phyloP scores from a whole-genome alignment of 2,888 invertebrate species.

The Zygothrica quintamaculata region DNA sequence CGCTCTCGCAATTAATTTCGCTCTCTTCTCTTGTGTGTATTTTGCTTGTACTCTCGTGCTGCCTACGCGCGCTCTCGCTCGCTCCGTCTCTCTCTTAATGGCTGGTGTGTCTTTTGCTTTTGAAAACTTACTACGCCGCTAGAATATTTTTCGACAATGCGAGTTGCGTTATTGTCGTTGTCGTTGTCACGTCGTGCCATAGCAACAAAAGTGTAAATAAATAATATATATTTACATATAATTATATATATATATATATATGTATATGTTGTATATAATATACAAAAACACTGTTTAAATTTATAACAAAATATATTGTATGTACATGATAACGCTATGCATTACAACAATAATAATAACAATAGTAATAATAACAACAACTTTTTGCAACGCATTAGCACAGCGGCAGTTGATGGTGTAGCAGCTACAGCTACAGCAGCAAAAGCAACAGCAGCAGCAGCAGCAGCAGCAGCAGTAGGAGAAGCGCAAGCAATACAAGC shows the following conservation, averaged over 20 bases:
- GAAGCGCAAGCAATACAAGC: not conserved
- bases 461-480: slow-evolving; percentile 11
- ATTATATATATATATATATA: not conserved
- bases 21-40: slow-evolving; percentile 6
- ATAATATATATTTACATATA: slow-evolving; percentile 7
- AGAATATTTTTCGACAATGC: slow-evolving; percentile 76
- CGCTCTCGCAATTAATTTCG: too few relatives aligned
- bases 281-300: too few relatives aligned
- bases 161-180: slow-evolving; percentile 62
- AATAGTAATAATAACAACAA: not conserved
- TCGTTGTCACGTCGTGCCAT: slow-evolving; percentile 54
- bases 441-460: slow-evolving; percentile 17
- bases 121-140: slow-evolving; percentile 71
- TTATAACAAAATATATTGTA: not conserved
- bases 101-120: slow-evolving; percentile 9
- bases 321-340: slow-evolving; percentile 18
- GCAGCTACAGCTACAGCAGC: slow-evolving; percentile 7
- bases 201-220: slow-evolving; percentile 24
- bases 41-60: slow-evolving; percentile 14
- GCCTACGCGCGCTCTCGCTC: too few relatives aligned
- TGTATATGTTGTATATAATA: too few relatives aligned
- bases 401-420: too few relatives aligned
- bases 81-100: slow-evolving; percentile 8
- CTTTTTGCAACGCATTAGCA: too few relatives aligned
- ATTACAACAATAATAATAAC: slow-evolving; percentile 20